Conservation (phyloP, 2,797 vertebrate genomes). For the Enteromius treurensis region DNA sequence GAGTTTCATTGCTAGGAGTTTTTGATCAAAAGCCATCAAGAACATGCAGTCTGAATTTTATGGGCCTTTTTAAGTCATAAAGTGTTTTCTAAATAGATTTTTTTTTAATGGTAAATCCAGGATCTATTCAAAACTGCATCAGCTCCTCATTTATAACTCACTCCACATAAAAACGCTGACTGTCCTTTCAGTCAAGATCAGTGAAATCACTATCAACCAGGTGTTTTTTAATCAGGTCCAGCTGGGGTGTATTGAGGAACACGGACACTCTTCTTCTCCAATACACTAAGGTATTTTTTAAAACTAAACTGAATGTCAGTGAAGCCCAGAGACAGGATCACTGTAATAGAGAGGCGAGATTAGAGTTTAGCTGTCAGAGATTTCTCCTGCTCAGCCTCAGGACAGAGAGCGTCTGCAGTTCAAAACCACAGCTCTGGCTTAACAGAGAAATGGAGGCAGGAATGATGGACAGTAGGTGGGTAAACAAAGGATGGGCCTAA, state of each 20-base stretch:
- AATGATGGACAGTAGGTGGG: neutral
- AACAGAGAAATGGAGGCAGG: neutral
- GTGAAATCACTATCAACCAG: slow-evolving; percentile 35
- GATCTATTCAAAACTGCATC: neutral
- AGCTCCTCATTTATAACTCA: slow-evolving; percentile 4
- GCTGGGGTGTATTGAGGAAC: slow-evolving; percentile 33
- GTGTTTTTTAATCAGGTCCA: slow-evolving; percentile 52
- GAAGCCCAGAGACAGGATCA: slow-evolving; percentile 53
- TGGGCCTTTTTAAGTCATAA: neutral
- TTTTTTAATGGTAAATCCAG: neutral
- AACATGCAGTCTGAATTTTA: neutral
- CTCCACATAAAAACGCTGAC: neutral
- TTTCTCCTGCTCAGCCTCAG: slow-evolving; percentile 17
- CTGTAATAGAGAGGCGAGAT: slow-evolving; percentile 39
- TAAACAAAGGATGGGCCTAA: neutral
- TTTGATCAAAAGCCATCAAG: slow-evolving; percentile 7
- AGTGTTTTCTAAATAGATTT: neutral
- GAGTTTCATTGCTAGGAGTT: slow-evolving; percentile 8
- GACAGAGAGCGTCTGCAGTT: slow-evolving; percentile 11
- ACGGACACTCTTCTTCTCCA: slow-evolving; percentile 9
- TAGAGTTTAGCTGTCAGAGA: slow-evolving; percentile 35
- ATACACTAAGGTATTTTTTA: slow-evolving; percentile 4
- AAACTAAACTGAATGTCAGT: slow-evolving; percentile 25
- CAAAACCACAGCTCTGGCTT: neutral
- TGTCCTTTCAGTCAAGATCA: slow-evolving; percentile 17